Conservation (phyloP, 2,113 vertebrate genomes). For the Chlamydotis undulata region DNA sequence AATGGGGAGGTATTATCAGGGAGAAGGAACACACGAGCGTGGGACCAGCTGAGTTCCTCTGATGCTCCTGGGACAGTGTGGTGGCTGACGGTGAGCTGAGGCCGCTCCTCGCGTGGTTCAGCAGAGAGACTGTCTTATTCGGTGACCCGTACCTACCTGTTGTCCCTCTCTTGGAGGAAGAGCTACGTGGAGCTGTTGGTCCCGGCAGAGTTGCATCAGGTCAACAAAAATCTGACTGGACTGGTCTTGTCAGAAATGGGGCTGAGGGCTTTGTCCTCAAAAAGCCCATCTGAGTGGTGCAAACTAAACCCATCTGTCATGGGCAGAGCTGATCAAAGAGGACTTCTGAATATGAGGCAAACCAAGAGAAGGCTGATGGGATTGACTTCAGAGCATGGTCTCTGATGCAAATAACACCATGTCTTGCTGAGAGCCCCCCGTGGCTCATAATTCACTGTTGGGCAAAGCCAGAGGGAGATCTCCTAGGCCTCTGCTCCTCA, state of each 20-base stretch:
- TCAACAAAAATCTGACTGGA: background rate
- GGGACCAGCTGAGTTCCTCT: background rate
- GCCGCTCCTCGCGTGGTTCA: accelerated
- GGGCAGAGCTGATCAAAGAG: background rate
- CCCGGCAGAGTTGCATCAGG: background rate
- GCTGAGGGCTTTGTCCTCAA: background rate
- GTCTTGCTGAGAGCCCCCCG: background rate
- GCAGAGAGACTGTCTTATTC: background rate
- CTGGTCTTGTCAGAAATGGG: background rate
- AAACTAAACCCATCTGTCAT: background rate
- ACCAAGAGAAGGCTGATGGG: background rate
- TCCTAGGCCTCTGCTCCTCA: background rate
- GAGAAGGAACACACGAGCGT: background rate
- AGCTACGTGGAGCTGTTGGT: accelerated
- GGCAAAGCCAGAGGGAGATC: background rate
- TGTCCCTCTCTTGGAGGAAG: background rate
- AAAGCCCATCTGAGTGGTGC: accelerated
- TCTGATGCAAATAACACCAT: background rate
- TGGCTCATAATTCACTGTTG: background rate
- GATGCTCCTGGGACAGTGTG: background rate
- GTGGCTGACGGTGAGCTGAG: background rate
- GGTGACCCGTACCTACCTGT: background rate
- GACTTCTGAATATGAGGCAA: background rate
- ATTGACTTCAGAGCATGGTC: background rate
- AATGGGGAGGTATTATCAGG: background rate